A percentile compares a stretch with the other conserved stretches of the same genome.
Conservation (phyloP, 2,113 vertebrate genomes). For the Megaceryle maxima region DNA sequence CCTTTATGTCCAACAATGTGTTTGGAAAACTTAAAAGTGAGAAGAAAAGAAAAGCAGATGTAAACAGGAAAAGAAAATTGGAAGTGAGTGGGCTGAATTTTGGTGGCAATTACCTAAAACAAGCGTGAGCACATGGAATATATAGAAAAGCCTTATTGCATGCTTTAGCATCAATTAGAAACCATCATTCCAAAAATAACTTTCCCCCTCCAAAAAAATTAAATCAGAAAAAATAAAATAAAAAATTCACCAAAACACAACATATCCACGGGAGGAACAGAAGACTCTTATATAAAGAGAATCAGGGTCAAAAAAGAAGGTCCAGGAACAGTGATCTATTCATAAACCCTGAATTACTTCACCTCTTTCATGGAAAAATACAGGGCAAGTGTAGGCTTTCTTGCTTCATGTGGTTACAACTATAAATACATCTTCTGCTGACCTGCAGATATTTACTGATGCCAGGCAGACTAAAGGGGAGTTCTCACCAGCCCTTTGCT, state of each 20-base stretch:
- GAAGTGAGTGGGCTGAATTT: slow-evolving; percentile 7
- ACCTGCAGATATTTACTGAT: slow-evolving; percentile 39
- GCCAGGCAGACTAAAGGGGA: slow-evolving; percentile 8
- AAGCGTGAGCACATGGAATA: not conserved
- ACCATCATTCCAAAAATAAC: slow-evolving; percentile 56
- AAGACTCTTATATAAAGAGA: slow-evolving; percentile 58
- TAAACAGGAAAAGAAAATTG: not conserved
- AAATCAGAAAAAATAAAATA: not conserved
- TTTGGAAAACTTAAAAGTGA: not conserved
- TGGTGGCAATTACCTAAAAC: not conserved
- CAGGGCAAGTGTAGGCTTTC: slow-evolving; percentile 16
- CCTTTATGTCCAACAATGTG: not conserved
- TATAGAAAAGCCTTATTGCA: not conserved
- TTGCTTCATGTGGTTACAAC: slow-evolving; percentile 49
- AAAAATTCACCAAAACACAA: not conserved
- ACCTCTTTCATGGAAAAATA: slow-evolving; percentile 56
- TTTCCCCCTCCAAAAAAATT: not conserved
- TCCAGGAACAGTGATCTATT: slow-evolving; percentile 63
- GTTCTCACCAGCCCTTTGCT: not conserved
- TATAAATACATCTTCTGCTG: slow-evolving; percentile 57
- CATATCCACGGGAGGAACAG: slow-evolving; percentile 49
- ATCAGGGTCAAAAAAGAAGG: slow-evolving; percentile 53
- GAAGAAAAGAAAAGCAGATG: not conserved
- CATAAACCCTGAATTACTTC: slow-evolving; percentile 56
- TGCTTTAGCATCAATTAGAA: slow-evolving; percentile 32